Evolutionary conservation across 2,797 vertebrate genomes (phyloP), one percentile per base, ranked within the genome.

Genomic region (Gephyroberyx darwinii): DNA sequence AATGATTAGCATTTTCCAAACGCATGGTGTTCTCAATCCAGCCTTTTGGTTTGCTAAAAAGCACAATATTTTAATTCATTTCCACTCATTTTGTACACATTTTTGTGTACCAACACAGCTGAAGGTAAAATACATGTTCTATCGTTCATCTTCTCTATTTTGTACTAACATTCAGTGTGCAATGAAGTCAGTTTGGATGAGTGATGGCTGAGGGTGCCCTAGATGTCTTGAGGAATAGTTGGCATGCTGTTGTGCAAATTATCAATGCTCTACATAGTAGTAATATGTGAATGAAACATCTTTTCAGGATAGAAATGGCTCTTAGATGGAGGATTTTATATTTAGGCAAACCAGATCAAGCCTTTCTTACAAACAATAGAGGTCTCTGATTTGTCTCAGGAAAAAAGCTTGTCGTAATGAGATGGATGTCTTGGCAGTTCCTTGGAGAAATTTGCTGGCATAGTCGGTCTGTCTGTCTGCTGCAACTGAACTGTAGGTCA

Each of bases 1-100:
- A 93, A 93, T 91, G 89, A 94, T 93, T 94, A 91, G 93, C 93
- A 94, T 93, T 94, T 94, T 89, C 86, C 91, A 74, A 91, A 91
- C 89, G 88, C 89, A 89, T 70, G 80, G 80, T 92, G 90, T 92
- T 92, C 81, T 90, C 88, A 61, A 66, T 83, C 83, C 86, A 89
- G 84, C 84, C 88, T 75, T 91, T 85, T 81, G 84, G 85, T 80
- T 85, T 26, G 63, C 80, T 80, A 67, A 74, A 88, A 89, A 83
- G 71, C 73, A 85, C 65, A 88, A 84, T 82, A 88, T 89, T 90
- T 86, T 53, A 71, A 80, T 83, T 81, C 5, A 83, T 83, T 90
- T 90, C 88, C 78, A 78, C 80, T 68, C 55, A 69, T 71, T 92
- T 90, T 90, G 90, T 93, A 93, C 92, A 94, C 92, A 91, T 90